A percentile compares a stretch with the other conserved stretches of the same genome.
Evolutionary conservation across 2,888 invertebrate genomes (phyloP).

Genomic region (Zaprionus lineosus): DNA sequence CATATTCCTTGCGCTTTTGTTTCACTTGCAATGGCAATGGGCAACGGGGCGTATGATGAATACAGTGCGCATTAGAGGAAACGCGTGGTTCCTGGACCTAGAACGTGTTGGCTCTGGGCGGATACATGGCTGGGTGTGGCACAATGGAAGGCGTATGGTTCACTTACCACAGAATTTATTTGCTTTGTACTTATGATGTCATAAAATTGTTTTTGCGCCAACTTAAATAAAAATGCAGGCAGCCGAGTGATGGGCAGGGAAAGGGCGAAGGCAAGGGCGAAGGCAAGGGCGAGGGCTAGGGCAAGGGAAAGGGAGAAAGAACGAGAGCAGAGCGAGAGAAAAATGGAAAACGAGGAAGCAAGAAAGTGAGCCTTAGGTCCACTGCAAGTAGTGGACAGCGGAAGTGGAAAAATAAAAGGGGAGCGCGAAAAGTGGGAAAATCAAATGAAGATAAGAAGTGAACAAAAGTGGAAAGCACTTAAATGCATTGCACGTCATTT

Average conservation of each 20-base stretch:
- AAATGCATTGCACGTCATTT: conserved; percentile 61
- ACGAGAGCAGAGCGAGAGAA: background rate
- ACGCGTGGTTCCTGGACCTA: conserved; percentile 23
- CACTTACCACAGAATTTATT: conserved; percentile 63
- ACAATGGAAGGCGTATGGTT: background rate
- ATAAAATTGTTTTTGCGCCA: conserved; percentile 75
- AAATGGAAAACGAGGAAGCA: background rate
- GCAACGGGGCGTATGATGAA: conserved; percentile 73
- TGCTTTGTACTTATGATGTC: conserved; percentile 74
- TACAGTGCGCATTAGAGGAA: conserved; percentile 67
- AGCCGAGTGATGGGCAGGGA: too few species aligned
- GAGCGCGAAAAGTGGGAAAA: conserved; percentile 37
- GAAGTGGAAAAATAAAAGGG: conserved; percentile 33
- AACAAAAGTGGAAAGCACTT: conserved; percentile 39
- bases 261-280: too few species aligned
- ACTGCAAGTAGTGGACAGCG: conserved; percentile 40
- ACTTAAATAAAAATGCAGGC: conserved; percentile 61
- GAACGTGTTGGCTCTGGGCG: too few species aligned
- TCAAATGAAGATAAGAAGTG: conserved; percentile 55
- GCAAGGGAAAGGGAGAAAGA: conserved; percentile 2
- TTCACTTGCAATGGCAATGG: conserved; percentile 31
- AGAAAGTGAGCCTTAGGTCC: conserved; percentile 28
- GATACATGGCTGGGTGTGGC: background rate
- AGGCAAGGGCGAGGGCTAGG: too few species aligned
- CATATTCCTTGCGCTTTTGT: conserved; percentile 62